Evolutionary conservation across 2,888 invertebrate genomes (phyloP), one percentile per base, ranked within the genome.

Genomic region (Baronia brevicornis): DNA sequence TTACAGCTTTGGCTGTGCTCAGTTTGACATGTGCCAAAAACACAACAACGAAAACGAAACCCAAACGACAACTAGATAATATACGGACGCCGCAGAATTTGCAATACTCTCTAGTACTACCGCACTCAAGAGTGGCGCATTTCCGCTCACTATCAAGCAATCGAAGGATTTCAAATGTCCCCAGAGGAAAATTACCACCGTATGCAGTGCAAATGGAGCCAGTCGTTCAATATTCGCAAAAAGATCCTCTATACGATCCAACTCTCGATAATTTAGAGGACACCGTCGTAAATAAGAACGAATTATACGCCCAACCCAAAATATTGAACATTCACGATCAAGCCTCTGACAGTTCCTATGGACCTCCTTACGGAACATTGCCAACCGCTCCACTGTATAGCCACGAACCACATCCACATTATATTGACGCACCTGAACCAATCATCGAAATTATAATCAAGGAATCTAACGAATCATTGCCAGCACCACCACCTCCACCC

Each of bases 391-490:
- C 80, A 4, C 47, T 84, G n/a, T 85, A 86, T 36, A 77, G 80
- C 22, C 78, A 82, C 35, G 78, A 78, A 38, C 65, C 62, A 10
- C 72, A 71, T 27, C 87, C 71, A 1, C 86, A 87, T 28, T 90
- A 89, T 51, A 86, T 90, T 43, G 91, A 91, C 60, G 91, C 93
- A 29, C 94, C 94, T 0, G 95, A 95, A 59, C 95, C 95, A 3
- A 95, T 95, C 9, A 95, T 95, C 50, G 95, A 95, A 75, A 95
- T 95, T 45, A 95, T 95, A 39, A 95, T 95, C 29, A 94, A 94
- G 57, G 95, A 95, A 66, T 94, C 94, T 0, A 95, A 95, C 59
- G 92, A 94, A 54, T 87, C 92, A 0, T 61, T 94, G 2, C 91
- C 94, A 1, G 87, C 91, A 2, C 86, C 87, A 3, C 87, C 88